Conservation (phyloP, 2,797 vertebrate species). For the Lepilemur septentrionalis region DNA sequence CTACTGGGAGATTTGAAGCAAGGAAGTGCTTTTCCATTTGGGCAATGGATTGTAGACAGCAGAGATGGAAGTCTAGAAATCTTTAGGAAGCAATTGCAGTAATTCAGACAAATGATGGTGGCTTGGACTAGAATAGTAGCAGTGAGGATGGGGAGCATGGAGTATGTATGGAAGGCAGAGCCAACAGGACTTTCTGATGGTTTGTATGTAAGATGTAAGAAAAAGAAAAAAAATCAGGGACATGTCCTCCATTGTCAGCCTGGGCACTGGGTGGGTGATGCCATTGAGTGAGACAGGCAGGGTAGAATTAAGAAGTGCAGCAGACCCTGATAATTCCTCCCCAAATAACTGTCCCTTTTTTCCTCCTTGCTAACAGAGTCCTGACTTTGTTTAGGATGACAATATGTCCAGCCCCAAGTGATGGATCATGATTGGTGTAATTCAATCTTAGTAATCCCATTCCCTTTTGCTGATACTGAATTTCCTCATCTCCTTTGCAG, state of each 20-base stretch:
- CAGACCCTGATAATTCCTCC: neutral
- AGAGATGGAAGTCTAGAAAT: neutral
- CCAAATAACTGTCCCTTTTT: neutral
- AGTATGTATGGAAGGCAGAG: neutral
- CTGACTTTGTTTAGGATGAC: slow-evolving; percentile 28
- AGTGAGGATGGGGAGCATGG: neutral
- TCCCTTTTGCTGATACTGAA: slow-evolving; percentile 44
- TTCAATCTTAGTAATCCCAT: slow-evolving; percentile 47
- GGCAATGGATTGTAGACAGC: neutral
- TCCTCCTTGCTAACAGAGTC: slow-evolving; percentile 22
- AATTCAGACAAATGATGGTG: neutral
- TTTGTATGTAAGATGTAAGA: neutral
- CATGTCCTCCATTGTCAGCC: neutral
- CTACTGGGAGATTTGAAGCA: neutral
- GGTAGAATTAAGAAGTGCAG: neutral
- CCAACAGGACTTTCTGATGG: neutral
- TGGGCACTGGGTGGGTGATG: neutral
- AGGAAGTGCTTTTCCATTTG: neutral
- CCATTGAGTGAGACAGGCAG: neutral
- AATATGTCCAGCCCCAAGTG: slow-evolving; percentile 13
- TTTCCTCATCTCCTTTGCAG: slow-evolving; percentile 39
- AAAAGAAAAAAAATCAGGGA: neutral
- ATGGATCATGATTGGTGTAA: slow-evolving; percentile 44
- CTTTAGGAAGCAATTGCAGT: neutral
- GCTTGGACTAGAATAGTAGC: neutral